phyloP scores from a whole-genome alignment of 2,888 invertebrate genomes.

The Chrysodeixis includens region DNA sequence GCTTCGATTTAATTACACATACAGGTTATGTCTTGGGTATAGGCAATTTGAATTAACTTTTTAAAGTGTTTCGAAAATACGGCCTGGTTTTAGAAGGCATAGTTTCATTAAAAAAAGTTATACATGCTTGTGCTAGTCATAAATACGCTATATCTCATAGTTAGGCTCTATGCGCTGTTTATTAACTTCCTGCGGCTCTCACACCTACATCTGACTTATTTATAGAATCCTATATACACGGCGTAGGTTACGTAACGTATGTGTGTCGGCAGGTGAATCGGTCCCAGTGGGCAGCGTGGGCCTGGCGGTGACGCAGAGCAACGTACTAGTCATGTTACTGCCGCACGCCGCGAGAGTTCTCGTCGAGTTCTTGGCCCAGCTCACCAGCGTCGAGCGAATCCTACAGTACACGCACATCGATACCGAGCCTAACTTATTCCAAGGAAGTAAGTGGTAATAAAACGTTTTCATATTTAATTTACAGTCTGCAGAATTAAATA shows the following conservation, averaged over 20 bases:
- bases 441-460: conserved; percentile 75
- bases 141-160: background rate
- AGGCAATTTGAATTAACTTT: too few species aligned
- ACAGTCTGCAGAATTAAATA: too few species aligned
- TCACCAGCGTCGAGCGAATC: conserved; percentile 95
- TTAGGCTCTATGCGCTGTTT: background rate
- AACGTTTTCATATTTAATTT: too few species aligned
- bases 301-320: conserved; percentile 91
- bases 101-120: too few species aligned
- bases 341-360: conserved; percentile 95
- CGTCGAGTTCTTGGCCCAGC: conserved; percentile 94
- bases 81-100: too few species aligned
- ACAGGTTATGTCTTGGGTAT: too few species aligned
- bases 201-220: conserved; percentile 1
- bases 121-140: background rate
- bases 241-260: background rate
- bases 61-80: too few species aligned
- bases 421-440: conserved; percentile 88
- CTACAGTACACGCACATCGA: conserved; percentile 94
- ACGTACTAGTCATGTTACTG: conserved; percentile 89
- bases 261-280: conserved; percentile 66
- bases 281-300: conserved; percentile 90
- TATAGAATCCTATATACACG: background rate
- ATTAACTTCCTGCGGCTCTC: background rate
- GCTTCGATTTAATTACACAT: too few species aligned